Evolutionary conservation across 1,140 invertebrate genomes (phyloP), one percentile per base, ranked within the genome.

Genomic region (Ladona fulva): DNA sequence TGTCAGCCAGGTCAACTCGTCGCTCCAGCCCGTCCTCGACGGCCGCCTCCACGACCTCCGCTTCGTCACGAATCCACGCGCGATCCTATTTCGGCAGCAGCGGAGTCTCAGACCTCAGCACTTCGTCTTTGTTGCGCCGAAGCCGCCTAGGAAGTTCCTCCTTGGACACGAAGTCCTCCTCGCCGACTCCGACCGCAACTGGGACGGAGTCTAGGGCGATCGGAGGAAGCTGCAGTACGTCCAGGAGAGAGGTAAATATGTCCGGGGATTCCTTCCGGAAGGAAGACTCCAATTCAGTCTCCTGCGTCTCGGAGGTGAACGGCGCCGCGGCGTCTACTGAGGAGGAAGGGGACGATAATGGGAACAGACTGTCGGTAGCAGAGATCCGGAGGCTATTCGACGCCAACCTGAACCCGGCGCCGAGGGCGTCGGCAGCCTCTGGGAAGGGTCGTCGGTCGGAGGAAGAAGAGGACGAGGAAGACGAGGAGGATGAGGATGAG

Each of bases 321-420:
- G 75, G 25, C 19, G 42, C 29, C 7, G 19, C 75, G 52, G 52
- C 52, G 52, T 66, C 52, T 16, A 66, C 52, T 11, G 42, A 76
- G 25, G 42, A 76, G 22, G 75, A 76, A 25, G 75, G 42, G 25
- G 75, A 76, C 42, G 75, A 76, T 29, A 76, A 76, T 29, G 75
- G 75, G 42, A 76, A 76, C 25, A 76, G 75, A 25, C 75, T 42
- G 42, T 29, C 25, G 7, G 75, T 76, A 10, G 75, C 75, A 16
- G 75, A 76, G 75, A 76, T 76, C 7, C 25, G 75, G 25, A 29
- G 75, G 25, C 75, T 29, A 10, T 76, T 76, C 42, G 75, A 76
- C 75, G 75, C 25, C 75, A 29, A 42, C 42, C 75, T 24, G 75
- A 76, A 76, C 75, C 52, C 52, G 52, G 52, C 52, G n/a, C 52